phyloP scores from a whole-genome alignment of 2,797 vertebrate genomes.

The Cuniculus paca region DNA sequence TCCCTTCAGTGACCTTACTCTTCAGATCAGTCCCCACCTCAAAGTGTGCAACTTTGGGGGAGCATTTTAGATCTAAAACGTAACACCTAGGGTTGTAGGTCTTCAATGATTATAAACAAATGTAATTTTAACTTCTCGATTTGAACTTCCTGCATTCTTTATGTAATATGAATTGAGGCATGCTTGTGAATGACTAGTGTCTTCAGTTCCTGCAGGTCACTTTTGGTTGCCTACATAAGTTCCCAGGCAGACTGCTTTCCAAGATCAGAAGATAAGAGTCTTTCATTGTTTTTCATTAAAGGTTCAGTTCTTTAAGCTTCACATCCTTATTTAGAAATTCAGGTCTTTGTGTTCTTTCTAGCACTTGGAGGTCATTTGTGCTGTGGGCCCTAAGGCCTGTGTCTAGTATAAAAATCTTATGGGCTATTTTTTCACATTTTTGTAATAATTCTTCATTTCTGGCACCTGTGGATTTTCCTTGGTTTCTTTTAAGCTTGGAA shows the following conservation, averaged over 20 bases:
- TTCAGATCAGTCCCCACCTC: neutral
- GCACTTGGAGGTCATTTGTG: neutral
- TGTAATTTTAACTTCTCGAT: constrained; percentile 50
- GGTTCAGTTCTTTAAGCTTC: neutral
- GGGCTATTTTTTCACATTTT: neutral
- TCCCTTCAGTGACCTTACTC: neutral
- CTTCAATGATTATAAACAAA: neutral
- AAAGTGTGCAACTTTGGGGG: neutral
- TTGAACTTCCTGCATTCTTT: neutral
- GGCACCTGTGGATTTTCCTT: neutral
- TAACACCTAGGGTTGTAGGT: neutral
- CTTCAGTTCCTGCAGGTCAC: neutral
- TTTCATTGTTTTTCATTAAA: neutral
- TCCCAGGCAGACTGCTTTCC: neutral
- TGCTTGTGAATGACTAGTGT: neutral
- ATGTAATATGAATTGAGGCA: neutral
- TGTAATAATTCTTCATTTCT: constrained; percentile 18
- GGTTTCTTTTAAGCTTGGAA: constrained; percentile 6
- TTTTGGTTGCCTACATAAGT: constrained; percentile 22
- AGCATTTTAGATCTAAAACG: neutral
- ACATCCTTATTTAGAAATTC: neutral
- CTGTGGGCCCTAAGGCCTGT: neutral
- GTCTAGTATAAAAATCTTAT: neutral
- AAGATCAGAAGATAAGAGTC: neutral
- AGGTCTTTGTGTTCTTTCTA: neutral